Conservation (phyloP, 2,888 invertebrate species). For the Andricus curvator region DNA sequence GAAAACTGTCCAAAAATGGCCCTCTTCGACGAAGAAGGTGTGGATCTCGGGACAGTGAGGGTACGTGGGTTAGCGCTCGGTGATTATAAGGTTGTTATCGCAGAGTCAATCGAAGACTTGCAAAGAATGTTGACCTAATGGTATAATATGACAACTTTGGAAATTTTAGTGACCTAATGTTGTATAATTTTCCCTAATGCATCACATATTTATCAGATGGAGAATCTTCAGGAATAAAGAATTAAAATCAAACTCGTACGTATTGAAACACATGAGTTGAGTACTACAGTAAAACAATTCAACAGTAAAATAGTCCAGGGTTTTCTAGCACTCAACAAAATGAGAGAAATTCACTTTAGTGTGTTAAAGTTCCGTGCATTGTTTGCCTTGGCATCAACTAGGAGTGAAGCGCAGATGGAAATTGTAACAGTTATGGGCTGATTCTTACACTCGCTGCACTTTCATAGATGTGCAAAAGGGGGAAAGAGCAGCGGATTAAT, state of each 20-base stretch:
- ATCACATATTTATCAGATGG: no score
- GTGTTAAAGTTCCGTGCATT: constrained; percentile 51
- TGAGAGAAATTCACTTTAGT: constrained; percentile 27
- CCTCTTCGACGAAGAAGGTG: no score
- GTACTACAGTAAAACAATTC: background rate
- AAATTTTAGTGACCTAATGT: no score
- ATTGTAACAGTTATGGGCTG: constrained; percentile 73
- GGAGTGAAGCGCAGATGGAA: constrained; percentile 71
- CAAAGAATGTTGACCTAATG: no score
- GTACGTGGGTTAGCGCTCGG: no score
- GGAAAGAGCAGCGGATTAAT: constrained; percentile 26
- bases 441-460: constrained; percentile 41
- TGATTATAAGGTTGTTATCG: no score
- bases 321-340: background rate
- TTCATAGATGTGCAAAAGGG: constrained; percentile 19
- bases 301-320: background rate
- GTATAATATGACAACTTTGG: no score
- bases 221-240: background rate
- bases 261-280: background rate
- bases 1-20: no score
- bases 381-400: constrained; percentile 68
- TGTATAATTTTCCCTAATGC: no score
- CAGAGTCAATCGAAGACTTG: no score
- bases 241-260: background rate
- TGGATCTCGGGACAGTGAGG: no score